Evolutionary conservation across 1,140 invertebrate species (phyloP), one percentile per base, ranked within the genome.

Genomic region (Drosophila nebulosa): DNA sequence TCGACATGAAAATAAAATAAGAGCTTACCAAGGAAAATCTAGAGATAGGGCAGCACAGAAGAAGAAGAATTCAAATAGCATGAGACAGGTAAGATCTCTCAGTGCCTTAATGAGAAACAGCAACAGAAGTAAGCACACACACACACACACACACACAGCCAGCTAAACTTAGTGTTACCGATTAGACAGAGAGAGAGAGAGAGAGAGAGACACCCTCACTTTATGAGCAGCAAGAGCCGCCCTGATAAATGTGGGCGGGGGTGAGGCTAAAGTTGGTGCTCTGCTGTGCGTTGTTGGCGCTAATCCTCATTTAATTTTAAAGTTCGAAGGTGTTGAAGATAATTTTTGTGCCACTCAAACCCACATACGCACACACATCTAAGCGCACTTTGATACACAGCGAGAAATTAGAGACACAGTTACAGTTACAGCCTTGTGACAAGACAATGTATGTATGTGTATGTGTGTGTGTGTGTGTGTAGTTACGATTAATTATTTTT

Each of bases 291-390:
- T 88, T 83, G 79, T 83, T 76, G 79, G 79, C 84, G 89, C 89
- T 90, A 90, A 90, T 90, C 80, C 89, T 90, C 89, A 90, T 90
- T 90, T 90, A 90, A 90, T 90, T 90, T 90, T 89, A 90, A 90
- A 90, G 89, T 90, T 90, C 89, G 84, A 90, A 90, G 89, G 89
- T 90, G 89, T 90, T 90, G 88, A 89, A 90, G 89, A 90, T 90
- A 90, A 90, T 90, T 90, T 90, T 88, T 88, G 79, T 74, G 65
- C 81, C 81, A 86, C 81, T 60, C 74, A 60, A 69, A 78, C 67
- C 3, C 30, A 39, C 59, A 35, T 18, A 50, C 60, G 22, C 60
- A 69, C 35, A 42, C 30, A 32, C 30, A 32, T 10, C 12, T 12
- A 32, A 32, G 30, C 30, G 2, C 30, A 32, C 30, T 32, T 32